Conservation (phyloP, 2,888 invertebrate species). For the Ophion ventricosus region DNA sequence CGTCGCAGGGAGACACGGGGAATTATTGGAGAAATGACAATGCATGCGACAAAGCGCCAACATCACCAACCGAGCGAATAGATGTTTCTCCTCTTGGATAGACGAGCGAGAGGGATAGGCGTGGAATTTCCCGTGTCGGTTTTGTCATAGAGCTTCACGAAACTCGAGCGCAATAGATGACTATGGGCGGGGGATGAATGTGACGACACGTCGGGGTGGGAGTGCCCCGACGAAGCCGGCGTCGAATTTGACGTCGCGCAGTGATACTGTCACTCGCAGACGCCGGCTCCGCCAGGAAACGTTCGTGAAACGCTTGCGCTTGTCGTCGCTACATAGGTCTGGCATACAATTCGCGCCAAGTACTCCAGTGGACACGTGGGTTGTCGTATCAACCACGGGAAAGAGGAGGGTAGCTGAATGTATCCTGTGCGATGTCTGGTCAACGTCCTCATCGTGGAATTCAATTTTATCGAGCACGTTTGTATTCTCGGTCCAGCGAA, state of each 20-base stretch:
- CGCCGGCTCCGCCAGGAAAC: slow-evolving; percentile 72
- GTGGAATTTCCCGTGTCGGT: slow-evolving; percentile 26
- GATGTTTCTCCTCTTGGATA: slow-evolving; percentile 31
- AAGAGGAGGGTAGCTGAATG: slow-evolving; percentile 18
- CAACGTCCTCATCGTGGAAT: slow-evolving; percentile 53
- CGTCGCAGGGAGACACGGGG: slow-evolving; percentile 3
- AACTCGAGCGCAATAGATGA: slow-evolving; percentile 32
- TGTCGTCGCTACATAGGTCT: slow-evolving; percentile 52
- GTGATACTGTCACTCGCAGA: slow-evolving; percentile 79
- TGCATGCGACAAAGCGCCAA: slow-evolving; percentile 36
- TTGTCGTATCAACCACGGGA: slow-evolving; percentile 4
- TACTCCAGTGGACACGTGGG: slow-evolving; percentile 47
- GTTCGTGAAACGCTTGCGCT: slow-evolving; percentile 50
- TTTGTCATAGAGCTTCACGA: slow-evolving; percentile 38
- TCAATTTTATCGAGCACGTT: slow-evolving; percentile 54
- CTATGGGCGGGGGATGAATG: slow-evolving; percentile 43
- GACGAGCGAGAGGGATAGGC: slow-evolving; percentile 7
- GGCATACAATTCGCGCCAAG: slow-evolving; percentile 38
- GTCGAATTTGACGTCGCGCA: slow-evolving; percentile 74
- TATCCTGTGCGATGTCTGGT: slow-evolving; percentile 13
- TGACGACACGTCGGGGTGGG: slow-evolving; percentile 40
- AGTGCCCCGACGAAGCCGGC: slow-evolving; percentile 64
- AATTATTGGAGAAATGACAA: slow-evolving; percentile 64
- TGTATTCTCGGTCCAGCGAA: not conserved
- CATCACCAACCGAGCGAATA: slow-evolving; percentile 46